These are phyloP conservation scores for Danaus plexippus DNA, from an alignment of 1,140 invertebrate species.

Conservation along the genomic window DNA sequence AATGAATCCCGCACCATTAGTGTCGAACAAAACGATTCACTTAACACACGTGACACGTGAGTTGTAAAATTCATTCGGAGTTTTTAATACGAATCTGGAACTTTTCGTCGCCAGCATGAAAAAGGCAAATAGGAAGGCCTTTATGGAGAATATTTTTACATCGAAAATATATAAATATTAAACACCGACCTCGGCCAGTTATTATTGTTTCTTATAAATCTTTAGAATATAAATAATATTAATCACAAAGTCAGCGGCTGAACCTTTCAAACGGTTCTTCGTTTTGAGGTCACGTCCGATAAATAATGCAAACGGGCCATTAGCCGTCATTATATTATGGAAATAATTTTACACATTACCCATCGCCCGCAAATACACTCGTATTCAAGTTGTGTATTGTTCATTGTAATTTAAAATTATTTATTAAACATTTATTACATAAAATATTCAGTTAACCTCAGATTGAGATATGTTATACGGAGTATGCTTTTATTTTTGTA, in stretches of 20 bases:
- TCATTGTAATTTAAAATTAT: no score
- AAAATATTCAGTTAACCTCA: no score
- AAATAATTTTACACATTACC: conserved; percentile 67
- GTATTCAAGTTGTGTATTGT: no score
- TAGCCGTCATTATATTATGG: conserved; percentile 66
- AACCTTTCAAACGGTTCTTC: conserved; percentile 52
- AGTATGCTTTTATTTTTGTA: no score
- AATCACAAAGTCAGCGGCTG: conserved; percentile 19
- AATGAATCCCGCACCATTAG: conserved; percentile 39
- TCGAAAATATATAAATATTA: no score
- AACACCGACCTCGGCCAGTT: no score
- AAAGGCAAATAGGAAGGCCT: not conserved
- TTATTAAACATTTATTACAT: no score
- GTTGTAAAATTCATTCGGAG: conserved; percentile 20
- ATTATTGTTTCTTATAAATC: no score
- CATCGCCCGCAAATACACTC: conserved; percentile 17
- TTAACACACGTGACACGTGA: conserved; percentile 33
- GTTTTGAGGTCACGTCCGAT: conserved; percentile 60
- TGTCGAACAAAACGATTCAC: conserved; percentile 32
- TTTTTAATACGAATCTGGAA: conserved; percentile 15
- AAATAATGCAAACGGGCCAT: conserved; percentile 56
- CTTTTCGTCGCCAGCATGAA: conserved; percentile 5
- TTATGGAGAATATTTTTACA: not conserved
- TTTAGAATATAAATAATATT: conserved; percentile 4
- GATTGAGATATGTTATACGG: no score